phyloP scores from a whole-genome alignment of 1,140 invertebrate species.

The Maconellicoccus hirsutus region DNA sequence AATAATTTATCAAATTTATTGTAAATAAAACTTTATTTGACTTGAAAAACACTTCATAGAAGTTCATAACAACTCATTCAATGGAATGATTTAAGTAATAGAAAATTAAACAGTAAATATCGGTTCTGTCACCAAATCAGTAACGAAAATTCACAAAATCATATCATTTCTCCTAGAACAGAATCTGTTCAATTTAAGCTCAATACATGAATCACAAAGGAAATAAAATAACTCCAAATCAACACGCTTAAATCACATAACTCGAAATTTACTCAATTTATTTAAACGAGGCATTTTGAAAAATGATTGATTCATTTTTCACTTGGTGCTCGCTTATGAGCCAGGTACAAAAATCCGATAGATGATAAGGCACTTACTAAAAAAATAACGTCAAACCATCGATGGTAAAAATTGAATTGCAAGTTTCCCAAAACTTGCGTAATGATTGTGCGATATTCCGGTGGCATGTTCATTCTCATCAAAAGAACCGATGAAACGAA shows the following conservation, averaged over 20 bases:
- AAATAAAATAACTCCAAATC: too few relatives aligned
- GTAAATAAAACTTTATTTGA: neutral
- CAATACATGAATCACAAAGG: too few relatives aligned
- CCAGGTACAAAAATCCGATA: constrained; percentile 89
- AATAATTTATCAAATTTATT: too few relatives aligned
- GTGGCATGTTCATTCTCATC: constrained; percentile 99
- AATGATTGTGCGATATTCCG: constrained; percentile 93
- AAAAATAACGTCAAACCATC: constrained; percentile 99
- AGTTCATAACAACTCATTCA: neutral
- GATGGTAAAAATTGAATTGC: constrained; percentile 99
- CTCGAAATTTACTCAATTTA: too few relatives aligned
- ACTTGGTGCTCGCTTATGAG: constrained; percentile 66
- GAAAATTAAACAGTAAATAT: too few relatives aligned
- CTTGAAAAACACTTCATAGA: neutral
- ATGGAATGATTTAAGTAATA: neutral
- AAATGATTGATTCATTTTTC: constrained; percentile 32
- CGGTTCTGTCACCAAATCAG: too few relatives aligned
- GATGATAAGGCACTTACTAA: constrained; percentile 91
- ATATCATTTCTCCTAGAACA: too few relatives aligned
- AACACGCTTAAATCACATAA: too few relatives aligned
- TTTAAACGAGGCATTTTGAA: too few relatives aligned
- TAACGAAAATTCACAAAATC: too few relatives aligned
- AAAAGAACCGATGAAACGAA: constrained; percentile 96
- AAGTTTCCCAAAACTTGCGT: constrained; percentile 95
- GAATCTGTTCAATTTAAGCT: too few relatives aligned